Evolutionary conservation across 2,797 vertebrate species (phyloP).

Genomic region (Triplophysa yarkandensis): DNA sequence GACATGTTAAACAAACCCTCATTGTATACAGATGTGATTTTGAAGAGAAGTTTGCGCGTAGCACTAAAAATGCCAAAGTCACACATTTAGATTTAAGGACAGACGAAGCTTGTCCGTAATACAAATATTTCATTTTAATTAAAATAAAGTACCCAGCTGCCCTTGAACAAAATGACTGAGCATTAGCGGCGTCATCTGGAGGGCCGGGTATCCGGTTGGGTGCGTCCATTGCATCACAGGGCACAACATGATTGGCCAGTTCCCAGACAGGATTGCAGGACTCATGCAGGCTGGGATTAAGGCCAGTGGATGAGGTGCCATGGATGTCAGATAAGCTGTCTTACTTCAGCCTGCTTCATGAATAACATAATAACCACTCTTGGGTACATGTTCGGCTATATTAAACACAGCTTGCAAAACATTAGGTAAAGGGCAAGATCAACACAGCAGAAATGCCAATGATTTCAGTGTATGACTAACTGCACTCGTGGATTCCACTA

Average conservation of each 20-base stretch:
- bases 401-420: background rate
- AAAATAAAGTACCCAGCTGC: constrained; percentile 6
- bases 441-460: background rate
- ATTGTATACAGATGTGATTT: background rate
- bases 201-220: background rate
- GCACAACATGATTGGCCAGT: background rate
- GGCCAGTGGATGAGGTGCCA: constrained; percentile 1
- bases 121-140: background rate
- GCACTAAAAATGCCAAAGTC: too few species aligned
- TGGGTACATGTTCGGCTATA: background rate
- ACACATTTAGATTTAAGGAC: background rate
- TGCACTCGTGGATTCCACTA: background rate
- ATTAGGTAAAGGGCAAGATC: background rate
- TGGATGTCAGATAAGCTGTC: background rate
- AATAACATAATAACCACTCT: background rate
- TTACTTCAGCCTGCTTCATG: background rate
- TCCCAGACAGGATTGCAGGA: background rate
- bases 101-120: too few species aligned
- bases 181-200: background rate
- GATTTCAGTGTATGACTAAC: background rate
- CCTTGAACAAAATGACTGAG: background rate
- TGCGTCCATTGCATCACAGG: background rate
- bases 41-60: background rate
- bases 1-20: background rate
- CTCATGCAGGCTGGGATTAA: background rate